Conservation (phyloP, 2,888 invertebrate species). For the Anarsia innoxiella region DNA sequence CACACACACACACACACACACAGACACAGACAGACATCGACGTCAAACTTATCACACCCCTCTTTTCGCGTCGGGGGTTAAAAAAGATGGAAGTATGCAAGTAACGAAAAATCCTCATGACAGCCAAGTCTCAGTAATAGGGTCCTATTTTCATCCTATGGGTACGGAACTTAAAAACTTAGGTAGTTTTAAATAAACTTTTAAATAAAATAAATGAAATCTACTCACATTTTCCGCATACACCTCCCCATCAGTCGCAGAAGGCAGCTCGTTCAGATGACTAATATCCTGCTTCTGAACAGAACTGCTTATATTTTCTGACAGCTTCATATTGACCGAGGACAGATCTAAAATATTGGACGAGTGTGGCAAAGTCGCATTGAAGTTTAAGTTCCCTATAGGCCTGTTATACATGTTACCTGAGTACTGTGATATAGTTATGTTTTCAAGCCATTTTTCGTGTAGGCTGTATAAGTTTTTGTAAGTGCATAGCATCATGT, state of each 20-base stretch:
- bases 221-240: conserved; percentile 75
- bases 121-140: no score
- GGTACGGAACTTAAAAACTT: neutral
- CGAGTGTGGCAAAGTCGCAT: conserved; percentile 62
- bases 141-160: no score
- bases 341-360: conserved; percentile 79
- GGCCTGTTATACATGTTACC: conserved; percentile 54
- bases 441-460: conserved; percentile 63
- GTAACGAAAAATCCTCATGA: neutral
- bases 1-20: no score
- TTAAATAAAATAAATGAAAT: neutral
- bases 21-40: no score
- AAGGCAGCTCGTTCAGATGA: conserved; percentile 45
- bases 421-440: conserved; percentile 57
- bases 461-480: conserved; percentile 72
- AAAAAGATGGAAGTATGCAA: neutral
- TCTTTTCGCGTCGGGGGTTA: no score
- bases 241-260: conserved; percentile 73
- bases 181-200: neutral
- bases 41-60: no score
- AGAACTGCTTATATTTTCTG: conserved; percentile 74
- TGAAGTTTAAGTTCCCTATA: conserved; percentile 69
- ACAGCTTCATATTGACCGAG: conserved; percentile 76
- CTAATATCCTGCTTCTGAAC: conserved; percentile 61
- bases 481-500: conserved; percentile 77